Base-by-base conservation (phyloP, 2,888 invertebrate genomes). In the Drosophila setosimentum region DNA sequence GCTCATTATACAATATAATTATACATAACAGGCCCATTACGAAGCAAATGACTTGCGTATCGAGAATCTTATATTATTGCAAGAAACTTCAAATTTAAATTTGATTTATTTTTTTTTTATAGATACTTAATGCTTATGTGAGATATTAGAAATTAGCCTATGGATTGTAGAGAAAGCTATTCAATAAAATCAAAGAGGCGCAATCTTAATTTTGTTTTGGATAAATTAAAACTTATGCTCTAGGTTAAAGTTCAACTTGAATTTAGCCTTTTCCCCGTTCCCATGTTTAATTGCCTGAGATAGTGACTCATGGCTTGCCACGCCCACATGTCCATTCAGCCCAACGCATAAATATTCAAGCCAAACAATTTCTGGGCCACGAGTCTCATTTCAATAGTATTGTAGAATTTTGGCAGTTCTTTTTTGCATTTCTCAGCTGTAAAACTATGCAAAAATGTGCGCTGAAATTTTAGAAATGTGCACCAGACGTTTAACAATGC, bases 401-500 rank as follows among this genome's bases (percentile, higher is more conserved):
- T 79, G 64, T 53, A 30, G 21, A 72, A 75, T 67, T 50, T 65
- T 21, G 59, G 49, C 60, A 59, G 40, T 45, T 45, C 16, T 24
- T 21, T 69, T 67, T 59, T 27, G 73, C 61, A 68, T 69, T 73
- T 73, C 49, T 55, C 45, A 33, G 32, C 45, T 59, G 51, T n/a
- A 45, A 71, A 69, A 69, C 69, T 60, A 42, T 68, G 62, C 53
- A 73, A 78, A 81, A 76, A 87, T 85, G 76, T 65, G 81, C 87
- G 67, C 74, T 75, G 90, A 90, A 76, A 87, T 87, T 81, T 78
- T 18, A 90, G 69, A 66, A 87, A 87, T 87, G 83, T 86, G 81
- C 83, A 76, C 63, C 74, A 78, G 83, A 78, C 87, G 24, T 78
- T 68, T 50, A 67, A 64, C 67, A 78, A 71, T 65, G 62, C 48